These are phyloP conservation scores for Piaya cayana DNA, from an alignment of 2,113 vertebrate species.

Conservation along the genomic window DNA sequence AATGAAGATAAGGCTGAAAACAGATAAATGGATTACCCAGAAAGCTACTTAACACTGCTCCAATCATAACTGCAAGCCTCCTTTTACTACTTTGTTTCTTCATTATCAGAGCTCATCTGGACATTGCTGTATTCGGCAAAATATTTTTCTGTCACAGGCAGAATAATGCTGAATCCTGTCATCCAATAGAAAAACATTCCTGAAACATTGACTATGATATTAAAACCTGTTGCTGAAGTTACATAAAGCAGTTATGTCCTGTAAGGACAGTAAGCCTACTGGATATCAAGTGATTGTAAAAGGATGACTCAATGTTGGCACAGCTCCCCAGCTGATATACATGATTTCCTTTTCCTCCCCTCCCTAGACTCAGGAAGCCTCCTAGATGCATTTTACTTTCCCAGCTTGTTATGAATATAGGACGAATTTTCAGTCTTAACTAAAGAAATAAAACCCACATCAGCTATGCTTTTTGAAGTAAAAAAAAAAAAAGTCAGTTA, in stretches of 20 bases:
- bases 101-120: not conserved
- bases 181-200: not conserved
- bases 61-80: not conserved
- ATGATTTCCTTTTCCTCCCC: conserved; percentile 80
- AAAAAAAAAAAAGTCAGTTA: not conserved
- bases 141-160: not conserved
- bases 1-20: not conserved
- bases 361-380: conserved; percentile 76
- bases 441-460: not conserved
- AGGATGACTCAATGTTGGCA: conserved; percentile 77
- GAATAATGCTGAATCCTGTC: not conserved
- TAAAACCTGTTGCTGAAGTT: conserved; percentile 24
- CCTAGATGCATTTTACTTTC: conserved; percentile 69
- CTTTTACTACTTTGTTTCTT: not conserved
- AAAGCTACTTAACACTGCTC: not conserved
- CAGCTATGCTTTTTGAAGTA: not conserved
- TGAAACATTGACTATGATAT: not conserved
- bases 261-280: conserved; percentile 47
- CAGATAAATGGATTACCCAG: not conserved
- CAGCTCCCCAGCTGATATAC: conserved; percentile 67
- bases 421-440: conserved; percentile 34
- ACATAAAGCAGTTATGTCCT: conserved; percentile 29
- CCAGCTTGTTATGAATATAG: conserved; percentile 51
- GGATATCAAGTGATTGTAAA: conserved; percentile 72
- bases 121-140: not conserved